Conservation (phyloP, 2,888 invertebrate genomes). For the Patella depressa region DNA sequence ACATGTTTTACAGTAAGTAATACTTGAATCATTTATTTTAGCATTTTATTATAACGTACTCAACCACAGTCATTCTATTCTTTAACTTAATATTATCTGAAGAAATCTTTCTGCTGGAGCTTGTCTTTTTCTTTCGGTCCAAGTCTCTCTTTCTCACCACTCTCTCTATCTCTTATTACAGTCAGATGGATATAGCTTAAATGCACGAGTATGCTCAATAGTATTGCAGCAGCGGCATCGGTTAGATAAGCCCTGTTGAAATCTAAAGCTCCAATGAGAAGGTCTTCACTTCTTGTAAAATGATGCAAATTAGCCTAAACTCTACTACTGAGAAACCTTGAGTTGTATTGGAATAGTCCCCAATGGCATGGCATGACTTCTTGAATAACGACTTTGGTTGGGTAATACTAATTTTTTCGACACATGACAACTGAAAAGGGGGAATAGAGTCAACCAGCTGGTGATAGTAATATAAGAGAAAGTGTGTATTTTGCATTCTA, state of each 20-base stretch:
- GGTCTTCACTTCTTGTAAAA: constrained; percentile 7
- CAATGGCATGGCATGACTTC: not conserved
- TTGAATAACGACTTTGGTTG: too few relatives aligned
- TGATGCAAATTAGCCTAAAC: constrained; percentile 7
- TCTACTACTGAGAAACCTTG: not conserved
- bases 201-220: not conserved
- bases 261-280: constrained; percentile 6
- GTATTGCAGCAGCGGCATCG: not conserved
- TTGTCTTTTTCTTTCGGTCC: not conserved
- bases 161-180: not conserved
- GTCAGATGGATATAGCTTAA: not conserved
- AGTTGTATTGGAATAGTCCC: constrained; percentile 7
- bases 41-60: not conserved
- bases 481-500: too few relatives aligned
- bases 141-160: not conserved
- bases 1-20: not conserved
- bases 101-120: not conserved
- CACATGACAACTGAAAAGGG: too few relatives aligned
- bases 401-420: too few relatives aligned
- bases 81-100: too few relatives aligned
- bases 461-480: too few relatives aligned
- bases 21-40: not conserved
- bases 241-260: constrained; percentile 4
- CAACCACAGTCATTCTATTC: too few relatives aligned
- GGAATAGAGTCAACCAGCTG: too few relatives aligned